Evolutionary conservation across 2,888 invertebrate genomes (phyloP).

Genomic region (Apoda limacodes): DNA sequence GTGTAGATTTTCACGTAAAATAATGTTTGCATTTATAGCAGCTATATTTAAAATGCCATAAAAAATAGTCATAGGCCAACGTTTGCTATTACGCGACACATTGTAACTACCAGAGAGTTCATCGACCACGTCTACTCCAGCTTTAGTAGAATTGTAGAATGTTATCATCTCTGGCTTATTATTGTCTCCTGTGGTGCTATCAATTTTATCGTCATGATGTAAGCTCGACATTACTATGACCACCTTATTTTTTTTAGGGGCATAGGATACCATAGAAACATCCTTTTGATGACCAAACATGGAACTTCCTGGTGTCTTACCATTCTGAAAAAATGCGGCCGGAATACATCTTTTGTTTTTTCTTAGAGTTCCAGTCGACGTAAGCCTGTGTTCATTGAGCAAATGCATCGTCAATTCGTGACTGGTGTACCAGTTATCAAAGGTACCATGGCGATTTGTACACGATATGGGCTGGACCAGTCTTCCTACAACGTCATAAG

Average conservation of each 20-base stretch:
- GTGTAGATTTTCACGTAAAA: conserved; percentile 15
- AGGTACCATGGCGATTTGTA: conserved; percentile 12
- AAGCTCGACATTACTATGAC: conserved; percentile 25
- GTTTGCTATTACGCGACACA: conserved; percentile 19
- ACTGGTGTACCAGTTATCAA: conserved; percentile 17
- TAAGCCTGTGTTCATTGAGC: conserved; percentile 8
- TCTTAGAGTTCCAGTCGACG: conserved; percentile 8
- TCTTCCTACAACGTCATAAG: conserved; percentile 14
- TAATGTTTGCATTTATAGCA: conserved; percentile 17
- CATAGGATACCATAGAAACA: conserved; percentile 24
- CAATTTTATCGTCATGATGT: conserved; percentile 24
- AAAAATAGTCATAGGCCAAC: conserved; percentile 22
- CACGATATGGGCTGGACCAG: conserved; percentile 10
- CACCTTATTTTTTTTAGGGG: conserved; percentile 25
- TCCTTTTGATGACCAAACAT: conserved; percentile 19
- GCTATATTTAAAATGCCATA: conserved; percentile 20
- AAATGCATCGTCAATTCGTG: conserved; percentile 11
- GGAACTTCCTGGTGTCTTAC: conserved; percentile 5
- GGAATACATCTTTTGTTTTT: conserved; percentile 16
- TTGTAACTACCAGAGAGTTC: conserved; percentile 20
- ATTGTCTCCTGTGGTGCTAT: conserved; percentile 20
- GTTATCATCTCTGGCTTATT: conserved; percentile 25
- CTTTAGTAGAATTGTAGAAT: conserved; percentile 25
- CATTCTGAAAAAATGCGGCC: conserved; percentile 7
- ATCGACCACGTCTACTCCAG: conserved; percentile 23